Base-by-base conservation (phyloP, 2,113 vertebrate species). In the Lepisosteus oculatus region DNA sequence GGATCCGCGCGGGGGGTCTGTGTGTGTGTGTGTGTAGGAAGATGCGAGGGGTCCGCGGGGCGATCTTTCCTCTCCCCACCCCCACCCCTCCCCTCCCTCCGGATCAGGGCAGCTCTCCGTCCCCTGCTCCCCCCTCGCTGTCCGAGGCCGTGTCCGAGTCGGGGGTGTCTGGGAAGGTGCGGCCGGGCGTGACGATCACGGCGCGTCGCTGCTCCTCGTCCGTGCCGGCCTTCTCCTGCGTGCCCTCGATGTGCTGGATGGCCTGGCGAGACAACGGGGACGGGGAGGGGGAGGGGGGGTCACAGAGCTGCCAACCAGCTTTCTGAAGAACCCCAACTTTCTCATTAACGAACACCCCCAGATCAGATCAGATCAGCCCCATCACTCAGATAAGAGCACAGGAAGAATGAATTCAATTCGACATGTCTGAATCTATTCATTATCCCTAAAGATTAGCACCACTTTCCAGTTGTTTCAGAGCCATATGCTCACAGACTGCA, bases 161-260 rank as follows among this genome's bases (percentile, higher is more conserved):
- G 0, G 90, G 93, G 0, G 90, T 85, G 55, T 96, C 0, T 69
- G 90, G 89, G 83, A 91, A 83, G 79, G 85, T 4, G 73, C 95
- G 89, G 0, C 86, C 85, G 0, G 95, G 93, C 61, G 93, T 94
- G 78, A 99, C 95, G 0, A 99, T 99, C 69, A 99, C 97, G 0
- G 91, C 96, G 2, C 94, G 87, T 45, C 97, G 86, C 88, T 94
- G 93, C 79, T 97, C 96, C 55, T 98, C 96, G 15, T 85, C 83
- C 45, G 90, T 93, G 77, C 81, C 87, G 74, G 83, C 92, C 80
- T 93, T 94, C 69, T 95, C 95, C 80, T 94, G 96, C 4, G 94
- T 98, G 77, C 97, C 96, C 86, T 99, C 97, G 1, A 99, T 99
- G 91, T 99, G 97, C 88, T 99, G 97, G 88, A 99, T 99, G 0